Base-by-base conservation (phyloP, 2,797 vertebrate genomes). In the Enoplosus armatus region DNA sequence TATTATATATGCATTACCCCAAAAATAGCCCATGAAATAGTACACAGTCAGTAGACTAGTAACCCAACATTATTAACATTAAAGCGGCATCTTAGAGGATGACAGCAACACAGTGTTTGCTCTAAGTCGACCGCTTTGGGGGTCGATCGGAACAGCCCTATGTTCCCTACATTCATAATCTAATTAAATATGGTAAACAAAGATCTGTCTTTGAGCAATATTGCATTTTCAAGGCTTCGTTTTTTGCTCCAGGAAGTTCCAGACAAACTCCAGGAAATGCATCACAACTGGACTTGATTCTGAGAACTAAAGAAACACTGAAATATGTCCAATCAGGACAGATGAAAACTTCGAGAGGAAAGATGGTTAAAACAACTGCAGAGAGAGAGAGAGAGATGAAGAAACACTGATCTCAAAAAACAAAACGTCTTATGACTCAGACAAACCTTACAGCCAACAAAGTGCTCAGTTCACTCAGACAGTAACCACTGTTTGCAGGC, bases 401-500 rank as follows among this genome's bases (percentile, higher is more conserved):
- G 18, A 22, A 47, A 47, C 45, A 9, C 45, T 18, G 16, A 18
- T 45, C 43, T 18, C 33, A 5, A 43, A n/a, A 69, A 43, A 66
- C 27, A 29, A 39, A 39, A 41, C 47, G 12, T 8, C 2, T 11
- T 0, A n/a, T 73, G 77, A 79, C 43, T 79, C 63, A 79, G 47
- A 51, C 27, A 35, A 31, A 33, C n/a, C 6, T 0, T 27, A 1
- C 43, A 22, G 22, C 33, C 15, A 5, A 16, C 59, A n/a, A n/a
- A n/a, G n/a, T n/a, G n/a, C n/a, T n/a, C n/a, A n/a, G n/a, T n/a
- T n/a, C n/a, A n/a, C n/a, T n/a, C n/a, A 6, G 26, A 53, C 59
- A 35, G 5, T 69, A 70, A 70, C 39, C 50, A 64, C 66, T 53
- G 65, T 70, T 47, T 80, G 45, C 65, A 64, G 43, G 54, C 68